phyloP scores from a whole-genome alignment of 2,797 vertebrate genomes.

The Scolopax bukidnonensis region DNA sequence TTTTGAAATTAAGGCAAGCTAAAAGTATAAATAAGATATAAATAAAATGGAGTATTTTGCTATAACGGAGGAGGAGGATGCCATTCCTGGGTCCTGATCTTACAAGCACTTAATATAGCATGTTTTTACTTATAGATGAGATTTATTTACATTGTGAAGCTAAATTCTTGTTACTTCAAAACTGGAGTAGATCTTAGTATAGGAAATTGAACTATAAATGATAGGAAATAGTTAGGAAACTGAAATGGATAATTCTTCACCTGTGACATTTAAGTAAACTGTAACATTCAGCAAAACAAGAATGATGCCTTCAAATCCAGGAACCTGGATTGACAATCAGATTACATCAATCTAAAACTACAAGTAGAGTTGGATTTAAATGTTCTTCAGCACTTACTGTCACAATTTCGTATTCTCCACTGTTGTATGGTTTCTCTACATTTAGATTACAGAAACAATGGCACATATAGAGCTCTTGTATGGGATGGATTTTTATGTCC shows the following conservation, averaged over 20 bases:
- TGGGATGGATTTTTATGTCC: accelerated
- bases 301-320: background rate
- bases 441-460: background rate
- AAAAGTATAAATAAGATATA: background rate
- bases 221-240: background rate
- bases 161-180: background rate
- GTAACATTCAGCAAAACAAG: background rate
- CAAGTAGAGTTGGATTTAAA: background rate
- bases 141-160: background rate
- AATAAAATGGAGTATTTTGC: background rate
- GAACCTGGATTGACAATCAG: background rate
- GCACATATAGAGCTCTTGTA: background rate
- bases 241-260: background rate
- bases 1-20: background rate
- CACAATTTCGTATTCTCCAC: background rate
- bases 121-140: background rate
- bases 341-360: background rate
- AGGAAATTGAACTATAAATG: background rate
- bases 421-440: background rate
- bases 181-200: background rate
- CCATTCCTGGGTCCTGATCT: background rate
- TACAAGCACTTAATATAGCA: background rate
- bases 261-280: background rate
- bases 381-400: background rate
- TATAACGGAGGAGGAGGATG: background rate